These are phyloP conservation scores for Trissolcus japonicus DNA, from an alignment of 2,888 invertebrate genomes.

Conservation along the genomic window DNA sequence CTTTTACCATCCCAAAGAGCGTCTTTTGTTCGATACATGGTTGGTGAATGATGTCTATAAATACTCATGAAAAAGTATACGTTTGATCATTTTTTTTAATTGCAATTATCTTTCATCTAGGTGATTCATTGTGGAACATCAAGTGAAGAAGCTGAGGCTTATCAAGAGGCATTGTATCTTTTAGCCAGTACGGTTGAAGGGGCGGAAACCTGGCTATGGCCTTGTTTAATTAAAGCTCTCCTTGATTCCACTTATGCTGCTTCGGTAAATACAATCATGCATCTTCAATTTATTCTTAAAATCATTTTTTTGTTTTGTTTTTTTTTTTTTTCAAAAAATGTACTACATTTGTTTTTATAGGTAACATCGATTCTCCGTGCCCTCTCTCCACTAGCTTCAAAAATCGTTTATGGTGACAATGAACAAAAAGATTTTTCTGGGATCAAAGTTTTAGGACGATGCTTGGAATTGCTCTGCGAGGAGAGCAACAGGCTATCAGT, in stretches of 20 bases:
- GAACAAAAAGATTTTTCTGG: slow-evolving; percentile 66
- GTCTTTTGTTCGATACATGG: slow-evolving; percentile 69
- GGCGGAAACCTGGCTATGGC: slow-evolving; percentile 72
- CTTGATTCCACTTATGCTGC: slow-evolving; percentile 63
- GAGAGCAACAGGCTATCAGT: slow-evolving; percentile 64
- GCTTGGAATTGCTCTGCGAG: slow-evolving; percentile 67
- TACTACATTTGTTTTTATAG: slow-evolving; percentile 46
- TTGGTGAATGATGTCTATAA: slow-evolving; percentile 23
- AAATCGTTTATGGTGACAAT: slow-evolving; percentile 64
- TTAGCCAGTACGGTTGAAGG: slow-evolving; percentile 71
- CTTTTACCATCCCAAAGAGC: slow-evolving; percentile 69
- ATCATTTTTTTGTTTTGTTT: no score
- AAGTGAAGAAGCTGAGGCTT: slow-evolving; percentile 67
- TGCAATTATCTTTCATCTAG: slow-evolving; percentile 48
- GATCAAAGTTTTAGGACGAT: slow-evolving; percentile 67
- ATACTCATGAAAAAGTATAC: not conserved
- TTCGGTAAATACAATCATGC: slow-evolving; percentile 58
- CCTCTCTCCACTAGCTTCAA: slow-evolving; percentile 65
- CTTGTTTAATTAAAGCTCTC: slow-evolving; percentile 66
- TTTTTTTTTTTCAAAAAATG: not conserved
- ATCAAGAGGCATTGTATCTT: slow-evolving; percentile 69
- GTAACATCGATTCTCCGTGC: slow-evolving; percentile 66
- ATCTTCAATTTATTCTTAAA: not conserved
- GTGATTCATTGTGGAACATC: slow-evolving; percentile 65
- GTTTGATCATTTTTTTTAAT: not conserved